Base-by-base conservation (phyloP, 2,888 invertebrate species). In the Chrysolina americana region DNA sequence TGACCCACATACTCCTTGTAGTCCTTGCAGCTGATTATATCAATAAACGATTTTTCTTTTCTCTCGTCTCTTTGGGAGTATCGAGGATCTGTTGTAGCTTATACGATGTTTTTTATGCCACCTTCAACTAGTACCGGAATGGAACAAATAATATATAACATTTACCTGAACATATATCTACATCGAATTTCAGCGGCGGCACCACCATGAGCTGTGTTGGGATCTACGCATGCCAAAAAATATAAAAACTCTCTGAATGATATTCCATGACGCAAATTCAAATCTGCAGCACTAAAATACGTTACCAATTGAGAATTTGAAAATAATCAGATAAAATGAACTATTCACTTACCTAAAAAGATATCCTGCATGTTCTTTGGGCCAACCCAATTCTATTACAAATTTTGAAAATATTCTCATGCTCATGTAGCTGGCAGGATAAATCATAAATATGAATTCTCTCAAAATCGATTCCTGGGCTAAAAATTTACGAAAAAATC, bases 171-270 rank as follows among this genome's bases (percentile, higher is more conserved):
- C 77, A 94, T 93, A 83, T 93, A 94, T 82, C 92, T 89, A 85
- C 93, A 93, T 47, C 94, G 88, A 78, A 93, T 89, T 85, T 94
- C 94, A 0, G 93, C 93, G 0, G 92, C 89, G 0, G 92, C 88
- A 0, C 92, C 92, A 19, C 86, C 92, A 86, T 94, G 93, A 64
- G 89, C 90, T 0, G 93, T 93, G 48, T 83, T 85, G 0, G 93
- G 93, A 81, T 94, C 94, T 78, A 92, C 85, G 0, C 92, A 92
- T 1, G 93, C 92, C 41, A 91, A 80, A 83, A 94, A 92, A 77
- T 91, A 87, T 77, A 93, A 83, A 76, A 91, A 86, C 81, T 93
- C 92, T 65, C 88, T 81, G 81, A 90, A 92, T 0, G 91, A 89
- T 19, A 93, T 82, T 1, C 90, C 91, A 17, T 89, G 88, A 68